Evolutionary conservation across 2,113 vertebrate species (phyloP), one percentile per base, ranked within the genome.

Genomic region (Numenius arquata): DNA sequence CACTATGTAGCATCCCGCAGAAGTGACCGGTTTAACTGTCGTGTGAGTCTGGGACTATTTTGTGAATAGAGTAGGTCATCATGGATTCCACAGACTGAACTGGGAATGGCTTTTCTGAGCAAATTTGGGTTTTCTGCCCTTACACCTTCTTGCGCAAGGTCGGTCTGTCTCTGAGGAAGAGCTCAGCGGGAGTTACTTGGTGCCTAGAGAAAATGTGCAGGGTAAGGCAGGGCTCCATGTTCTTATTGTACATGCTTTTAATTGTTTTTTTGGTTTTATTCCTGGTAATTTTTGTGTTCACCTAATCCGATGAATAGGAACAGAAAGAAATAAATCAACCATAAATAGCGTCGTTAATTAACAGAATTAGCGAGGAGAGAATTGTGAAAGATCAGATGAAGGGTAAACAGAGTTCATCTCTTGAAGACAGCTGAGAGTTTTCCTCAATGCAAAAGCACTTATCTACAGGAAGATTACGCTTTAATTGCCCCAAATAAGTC

Each of bases 401-500:
- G 90, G 81, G 75, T 90, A 59, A 95, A 70, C 55, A 68, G 52
- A 90, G 87, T 92, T 96, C 56, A 52, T 65, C 53, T 93, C 63
- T 71, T 8, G 2, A 27, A 79, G 55, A 59, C 38, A 93, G n/a
- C 53, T 21, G 50, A 58, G 82, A 72, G 56, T 45, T 92, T 78
- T 70, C 76, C 68, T 78, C 56, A 27, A 63, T 86, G 92, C 58
- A 85, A 90, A 94, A 95, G 9, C 89, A 70, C 66, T 86, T 92
- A 75, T 74, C 78, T 43, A 22, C 71, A 56, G n/a, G 86, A 93
- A 93, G 80, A 93, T 92, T 93, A 36, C 15, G 26, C 58, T 92
- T 95, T 92, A 96, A 96, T 95, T 95, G 90, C 59, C 85, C 85
- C 82, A 82, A 52, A 94, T 87, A 88, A 96, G 63, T 91, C 79